Evolutionary conservation across 2,888 invertebrate species (phyloP).

Genomic region (Caenorhabditis sp.): DNA sequence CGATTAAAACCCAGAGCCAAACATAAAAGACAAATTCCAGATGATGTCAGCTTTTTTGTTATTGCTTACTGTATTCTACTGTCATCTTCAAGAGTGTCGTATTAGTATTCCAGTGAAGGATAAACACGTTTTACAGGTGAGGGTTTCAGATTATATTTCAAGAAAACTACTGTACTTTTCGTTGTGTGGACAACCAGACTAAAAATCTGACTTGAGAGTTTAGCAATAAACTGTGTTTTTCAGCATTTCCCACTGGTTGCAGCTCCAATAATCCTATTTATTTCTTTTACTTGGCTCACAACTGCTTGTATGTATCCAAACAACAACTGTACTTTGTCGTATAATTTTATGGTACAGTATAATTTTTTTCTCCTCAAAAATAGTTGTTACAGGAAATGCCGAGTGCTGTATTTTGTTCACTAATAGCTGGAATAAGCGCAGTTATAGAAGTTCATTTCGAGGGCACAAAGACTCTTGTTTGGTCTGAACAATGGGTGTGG

Average conservation of each 20-base stretch:
- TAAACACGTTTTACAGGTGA: conserved; percentile 19
- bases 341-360: conserved; percentile 64
- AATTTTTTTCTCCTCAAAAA: conserved; percentile 2
- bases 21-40: conserved; percentile 29
- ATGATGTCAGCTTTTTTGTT: conserved; percentile 51
- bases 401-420: conserved; percentile 61
- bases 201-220: too few species aligned
- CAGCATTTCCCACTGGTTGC: conserved; percentile 59
- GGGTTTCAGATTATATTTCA: too few species aligned
- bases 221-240: too few species aligned
- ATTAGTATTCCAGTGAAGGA: conserved; percentile 1
- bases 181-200: too few species aligned
- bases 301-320: conserved; percentile 52
- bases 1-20: neutral
- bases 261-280: conserved; percentile 51
- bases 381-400: conserved; percentile 62
- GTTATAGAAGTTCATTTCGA: conserved; percentile 68
- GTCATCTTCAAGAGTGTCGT: conserved; percentile 38
- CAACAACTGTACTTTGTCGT: conserved; percentile 48
- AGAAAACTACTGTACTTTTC: too few species aligned
- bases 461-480: conserved; percentile 49
- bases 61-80: conserved; percentile 55
- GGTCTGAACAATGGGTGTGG: conserved; percentile 63
- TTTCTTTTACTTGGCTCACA: conserved; percentile 57
- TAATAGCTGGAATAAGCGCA: conserved; percentile 60